A percentile compares a stretch with the other conserved stretches of the same genome.
Evolutionary conservation across 1,140 invertebrate species (phyloP).

Genomic region (Musca vetustissima): DNA sequence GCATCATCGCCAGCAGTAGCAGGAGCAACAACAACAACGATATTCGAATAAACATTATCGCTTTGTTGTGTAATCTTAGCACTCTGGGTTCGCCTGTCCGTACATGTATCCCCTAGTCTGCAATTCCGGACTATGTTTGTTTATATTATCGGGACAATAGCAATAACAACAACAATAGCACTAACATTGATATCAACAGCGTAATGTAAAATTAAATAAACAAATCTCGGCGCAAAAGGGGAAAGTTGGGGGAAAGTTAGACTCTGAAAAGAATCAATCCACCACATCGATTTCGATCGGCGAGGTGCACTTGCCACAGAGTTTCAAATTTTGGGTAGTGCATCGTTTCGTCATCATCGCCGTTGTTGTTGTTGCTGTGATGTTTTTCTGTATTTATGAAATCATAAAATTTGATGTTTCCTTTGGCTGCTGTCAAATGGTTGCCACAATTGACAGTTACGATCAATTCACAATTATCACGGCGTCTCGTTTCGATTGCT

Average conservation of each 20-base stretch:
- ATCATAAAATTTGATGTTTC: constrained; percentile 56
- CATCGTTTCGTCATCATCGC: neutral
- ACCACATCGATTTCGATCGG: neutral
- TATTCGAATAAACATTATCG: neutral
- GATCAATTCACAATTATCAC: constrained; percentile 23
- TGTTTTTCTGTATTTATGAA: constrained; percentile 49
- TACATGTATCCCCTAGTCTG: no score
- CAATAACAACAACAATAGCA: no score
- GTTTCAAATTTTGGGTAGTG: constrained; percentile 7
- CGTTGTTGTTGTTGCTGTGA: neutral
- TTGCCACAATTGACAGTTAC: constrained; percentile 17
- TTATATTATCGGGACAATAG: no score
- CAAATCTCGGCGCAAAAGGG: neutral
- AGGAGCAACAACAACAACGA: neutral
- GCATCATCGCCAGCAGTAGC: neutral
- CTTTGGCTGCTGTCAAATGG: constrained; percentile 21
- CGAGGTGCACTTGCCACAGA: neutral
- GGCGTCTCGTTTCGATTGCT: neutral
- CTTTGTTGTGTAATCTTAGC: neutral
- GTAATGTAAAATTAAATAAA: no score
- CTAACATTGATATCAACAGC: no score
- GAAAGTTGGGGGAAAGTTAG: neutral
- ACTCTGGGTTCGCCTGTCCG: no score
- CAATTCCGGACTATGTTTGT: no score
- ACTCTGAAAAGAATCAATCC: neutral